These are phyloP conservation scores for Beaufortia kweichowensis DNA, from an alignment of 2,113 vertebrate species.

Conservation along the genomic window DNA sequence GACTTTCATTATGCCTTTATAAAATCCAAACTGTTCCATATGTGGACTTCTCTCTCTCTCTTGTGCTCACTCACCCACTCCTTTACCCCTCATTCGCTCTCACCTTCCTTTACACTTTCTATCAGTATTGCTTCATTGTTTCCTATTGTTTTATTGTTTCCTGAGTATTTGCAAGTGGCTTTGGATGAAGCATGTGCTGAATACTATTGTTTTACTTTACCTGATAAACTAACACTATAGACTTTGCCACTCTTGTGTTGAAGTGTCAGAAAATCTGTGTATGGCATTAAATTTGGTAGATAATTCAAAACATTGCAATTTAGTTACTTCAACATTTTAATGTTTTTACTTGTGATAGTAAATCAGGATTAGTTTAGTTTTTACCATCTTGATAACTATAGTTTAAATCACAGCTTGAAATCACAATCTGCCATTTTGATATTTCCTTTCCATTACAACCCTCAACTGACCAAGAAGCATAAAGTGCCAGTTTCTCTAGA, in stretches of 20 bases:
- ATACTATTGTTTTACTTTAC: slow-evolving; percentile 24
- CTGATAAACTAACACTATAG: slow-evolving; percentile 24
- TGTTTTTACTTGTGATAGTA: too few relatives aligned
- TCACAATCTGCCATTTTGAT: neutral
- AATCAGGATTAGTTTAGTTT: too few relatives aligned
- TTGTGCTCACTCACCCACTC: slow-evolving; percentile 8
- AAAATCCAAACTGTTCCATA: slow-evolving; percentile 54
- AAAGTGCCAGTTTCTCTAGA: neutral
- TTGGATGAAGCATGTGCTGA: too few relatives aligned
- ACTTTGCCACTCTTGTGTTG: neutral
- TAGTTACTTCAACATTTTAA: neutral
- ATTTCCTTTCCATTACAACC: neutral
- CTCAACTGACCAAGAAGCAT: neutral
- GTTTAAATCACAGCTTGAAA: neutral
- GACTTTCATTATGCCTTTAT: slow-evolving; percentile 57
- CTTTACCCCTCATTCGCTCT: slow-evolving; percentile 11
- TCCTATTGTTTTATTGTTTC: too few relatives aligned
- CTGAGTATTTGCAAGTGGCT: too few relatives aligned
- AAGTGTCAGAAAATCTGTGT: neutral
- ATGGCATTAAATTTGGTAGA: neutral
- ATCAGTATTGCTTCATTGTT: neutral
- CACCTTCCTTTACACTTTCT: slow-evolving; percentile 30
- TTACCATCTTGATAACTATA: too few relatives aligned
- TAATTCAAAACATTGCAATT: too few relatives aligned
- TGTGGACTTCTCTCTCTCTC: slow-evolving; percentile 35